Evolutionary conservation across 2,113 vertebrate species (phyloP).

Genomic region (Prionailurus viverrinus): DNA sequence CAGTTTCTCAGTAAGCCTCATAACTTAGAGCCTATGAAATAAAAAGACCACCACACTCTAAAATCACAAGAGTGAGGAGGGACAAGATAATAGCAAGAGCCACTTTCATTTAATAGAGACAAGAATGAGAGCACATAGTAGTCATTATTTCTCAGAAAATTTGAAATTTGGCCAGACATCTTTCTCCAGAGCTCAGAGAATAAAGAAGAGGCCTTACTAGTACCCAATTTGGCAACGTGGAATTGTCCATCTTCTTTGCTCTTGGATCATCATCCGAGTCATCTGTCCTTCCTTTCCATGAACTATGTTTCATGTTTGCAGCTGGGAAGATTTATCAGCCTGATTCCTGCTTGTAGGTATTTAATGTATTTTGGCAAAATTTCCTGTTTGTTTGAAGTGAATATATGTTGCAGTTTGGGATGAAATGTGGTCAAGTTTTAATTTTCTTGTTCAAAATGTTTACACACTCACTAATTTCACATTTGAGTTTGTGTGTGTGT

Average conservation of each 20-base stretch:
- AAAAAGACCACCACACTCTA: not conserved
- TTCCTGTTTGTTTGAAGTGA: not conserved
- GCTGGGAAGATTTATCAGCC: not conserved
- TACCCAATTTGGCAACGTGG: not conserved
- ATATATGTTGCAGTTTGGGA: not conserved
- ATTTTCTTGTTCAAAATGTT: not conserved
- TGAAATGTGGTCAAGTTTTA: not conserved
- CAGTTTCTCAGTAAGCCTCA: not conserved
- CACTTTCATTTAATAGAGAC: not conserved
- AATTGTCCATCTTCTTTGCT: not conserved
- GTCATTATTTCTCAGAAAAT: not conserved
- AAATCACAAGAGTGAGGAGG: not conserved
- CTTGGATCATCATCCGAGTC: not conserved
- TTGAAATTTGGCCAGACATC: not conserved
- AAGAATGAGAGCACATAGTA: not conserved
- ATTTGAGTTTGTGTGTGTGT: not conserved
- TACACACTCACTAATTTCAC: not conserved
- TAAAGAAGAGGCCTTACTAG: not conserved
- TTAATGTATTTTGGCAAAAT: not conserved
- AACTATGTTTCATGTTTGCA: not conserved
- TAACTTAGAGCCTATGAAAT: not conserved
- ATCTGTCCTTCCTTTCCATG: not conserved
- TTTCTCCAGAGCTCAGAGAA: not conserved
- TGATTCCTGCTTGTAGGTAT: not conserved
- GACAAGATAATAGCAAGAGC: not conserved